phyloP scores from a whole-genome alignment of 2,888 invertebrate genomes.

The Leucophenga maculata region DNA sequence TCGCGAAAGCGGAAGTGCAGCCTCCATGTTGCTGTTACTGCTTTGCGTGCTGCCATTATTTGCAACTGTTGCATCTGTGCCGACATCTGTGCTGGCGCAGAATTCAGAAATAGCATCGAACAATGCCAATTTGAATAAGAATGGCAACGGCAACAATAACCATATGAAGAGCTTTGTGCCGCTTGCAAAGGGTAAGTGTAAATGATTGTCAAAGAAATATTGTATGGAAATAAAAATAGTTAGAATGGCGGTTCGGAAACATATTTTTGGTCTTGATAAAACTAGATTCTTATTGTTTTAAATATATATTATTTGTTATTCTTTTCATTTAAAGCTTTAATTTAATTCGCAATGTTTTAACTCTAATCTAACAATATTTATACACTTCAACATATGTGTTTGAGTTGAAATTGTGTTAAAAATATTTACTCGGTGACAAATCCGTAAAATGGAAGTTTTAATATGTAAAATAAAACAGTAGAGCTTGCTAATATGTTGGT shows the following conservation, averaged over 20 bases:
- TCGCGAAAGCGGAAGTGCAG: constrained; percentile 28
- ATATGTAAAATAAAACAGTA: too few relatives aligned
- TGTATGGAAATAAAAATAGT: not conserved
- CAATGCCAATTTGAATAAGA: constrained; percentile 41
- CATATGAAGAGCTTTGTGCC: constrained; percentile 32
- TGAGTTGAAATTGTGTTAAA: too few relatives aligned
- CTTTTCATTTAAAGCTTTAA: too few relatives aligned
- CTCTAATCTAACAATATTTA: too few relatives aligned
- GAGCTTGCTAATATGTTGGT: too few relatives aligned
- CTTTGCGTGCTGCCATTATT: constrained; percentile 40
- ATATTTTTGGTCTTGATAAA: not conserved
- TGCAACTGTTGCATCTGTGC: constrained; percentile 63
- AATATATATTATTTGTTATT: too few relatives aligned
- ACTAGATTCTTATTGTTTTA: too few relatives aligned
- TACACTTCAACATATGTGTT: too few relatives aligned
- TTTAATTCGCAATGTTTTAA: too few relatives aligned
- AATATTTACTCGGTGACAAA: too few relatives aligned
- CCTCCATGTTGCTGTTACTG: constrained; percentile 35
- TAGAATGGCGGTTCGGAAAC: not conserved
- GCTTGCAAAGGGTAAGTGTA: constrained; percentile 20
- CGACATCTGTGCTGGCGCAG: constrained; percentile 70
- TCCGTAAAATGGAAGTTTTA: too few relatives aligned
- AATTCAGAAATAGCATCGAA: constrained; percentile 67
- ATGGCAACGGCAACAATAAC: constrained; percentile 51
- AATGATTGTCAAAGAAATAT: not conserved